These are phyloP conservation scores for Phylloscopus trochilus DNA, from an alignment of 2,113 vertebrate species.

Conservation along the genomic window DNA sequence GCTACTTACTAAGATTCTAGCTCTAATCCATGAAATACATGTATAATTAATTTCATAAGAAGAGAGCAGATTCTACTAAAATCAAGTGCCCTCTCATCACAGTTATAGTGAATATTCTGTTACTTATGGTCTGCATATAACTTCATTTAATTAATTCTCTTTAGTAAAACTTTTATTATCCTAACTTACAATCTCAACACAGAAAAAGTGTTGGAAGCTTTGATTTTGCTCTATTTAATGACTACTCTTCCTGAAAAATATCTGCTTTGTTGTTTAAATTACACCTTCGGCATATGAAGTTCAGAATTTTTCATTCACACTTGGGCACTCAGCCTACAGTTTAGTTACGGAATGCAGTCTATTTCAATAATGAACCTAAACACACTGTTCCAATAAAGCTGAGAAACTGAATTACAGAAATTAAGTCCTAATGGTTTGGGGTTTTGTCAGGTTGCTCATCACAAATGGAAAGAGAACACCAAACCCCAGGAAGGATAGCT, in stretches of 20 bases:
- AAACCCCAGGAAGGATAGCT: neutral
- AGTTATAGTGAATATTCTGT: neutral
- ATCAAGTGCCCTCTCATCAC: neutral
- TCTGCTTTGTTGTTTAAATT: neutral
- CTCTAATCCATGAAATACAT: neutral
- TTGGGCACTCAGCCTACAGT: neutral
- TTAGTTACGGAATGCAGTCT: neutral
- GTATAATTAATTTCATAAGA: neutral
- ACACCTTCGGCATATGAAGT: neutral
- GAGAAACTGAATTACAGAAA: neutral
- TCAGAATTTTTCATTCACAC: neutral
- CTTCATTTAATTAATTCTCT: neutral
- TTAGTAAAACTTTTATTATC: neutral
- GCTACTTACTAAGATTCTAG: neutral
- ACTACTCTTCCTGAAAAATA: neutral
- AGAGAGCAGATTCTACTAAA: neutral
- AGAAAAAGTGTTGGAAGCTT: neutral
- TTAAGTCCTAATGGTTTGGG: neutral
- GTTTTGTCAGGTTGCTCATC: neutral
- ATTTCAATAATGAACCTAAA: neutral
- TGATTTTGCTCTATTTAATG: neutral
- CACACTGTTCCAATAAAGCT: neutral
- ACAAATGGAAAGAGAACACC: neutral
- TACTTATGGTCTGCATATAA: neutral
- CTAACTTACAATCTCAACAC: neutral